These are phyloP conservation scores for Anthoptus insignis DNA, from an alignment of 2,888 invertebrate species.

Conservation along the genomic window DNA sequence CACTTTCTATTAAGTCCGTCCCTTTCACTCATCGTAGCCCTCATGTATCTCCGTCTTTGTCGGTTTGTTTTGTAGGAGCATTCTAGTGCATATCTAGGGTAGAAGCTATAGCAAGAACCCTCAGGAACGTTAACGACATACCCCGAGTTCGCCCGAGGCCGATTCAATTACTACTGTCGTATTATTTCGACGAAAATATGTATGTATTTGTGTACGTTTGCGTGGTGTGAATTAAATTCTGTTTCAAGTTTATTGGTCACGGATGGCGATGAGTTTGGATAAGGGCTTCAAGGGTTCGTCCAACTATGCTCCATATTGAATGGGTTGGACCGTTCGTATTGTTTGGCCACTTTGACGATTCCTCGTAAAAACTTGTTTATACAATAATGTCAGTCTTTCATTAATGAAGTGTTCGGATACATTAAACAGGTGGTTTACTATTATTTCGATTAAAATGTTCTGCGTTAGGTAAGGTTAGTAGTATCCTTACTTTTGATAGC, in stretches of 20 bases:
- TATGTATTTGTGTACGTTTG: constrained; percentile 78
- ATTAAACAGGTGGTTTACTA: too few species aligned
- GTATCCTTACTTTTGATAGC: too few species aligned
- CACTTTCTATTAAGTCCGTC: constrained; percentile 73
- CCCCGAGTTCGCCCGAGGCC: constrained; percentile 83
- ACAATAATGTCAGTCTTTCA: not conserved
- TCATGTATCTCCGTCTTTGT: constrained; percentile 58
- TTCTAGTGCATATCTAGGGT: constrained; percentile 81
- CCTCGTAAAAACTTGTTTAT: constrained; percentile 31
- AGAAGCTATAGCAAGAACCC: constrained; percentile 70
- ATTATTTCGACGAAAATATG: constrained; percentile 85
- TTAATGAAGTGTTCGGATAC: not conserved
- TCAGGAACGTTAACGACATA: constrained; percentile 83
- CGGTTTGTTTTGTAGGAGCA: constrained; percentile 76
- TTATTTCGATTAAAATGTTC: too few species aligned
- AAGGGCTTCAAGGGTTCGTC: constrained; percentile 58
- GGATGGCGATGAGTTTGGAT: constrained; percentile 72
- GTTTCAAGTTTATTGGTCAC: constrained; percentile 81
- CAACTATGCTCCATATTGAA: constrained; percentile 50
- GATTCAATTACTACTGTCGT: constrained; percentile 86
- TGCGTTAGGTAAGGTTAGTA: too few species aligned
- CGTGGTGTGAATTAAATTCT: constrained; percentile 84
- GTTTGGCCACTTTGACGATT: constrained; percentile 37
- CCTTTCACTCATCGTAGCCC: constrained; percentile 50
- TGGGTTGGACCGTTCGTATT: constrained; percentile 34